phyloP scores from a whole-genome alignment of 1,140 invertebrate genomes.

The Drosophila ambigua region DNA sequence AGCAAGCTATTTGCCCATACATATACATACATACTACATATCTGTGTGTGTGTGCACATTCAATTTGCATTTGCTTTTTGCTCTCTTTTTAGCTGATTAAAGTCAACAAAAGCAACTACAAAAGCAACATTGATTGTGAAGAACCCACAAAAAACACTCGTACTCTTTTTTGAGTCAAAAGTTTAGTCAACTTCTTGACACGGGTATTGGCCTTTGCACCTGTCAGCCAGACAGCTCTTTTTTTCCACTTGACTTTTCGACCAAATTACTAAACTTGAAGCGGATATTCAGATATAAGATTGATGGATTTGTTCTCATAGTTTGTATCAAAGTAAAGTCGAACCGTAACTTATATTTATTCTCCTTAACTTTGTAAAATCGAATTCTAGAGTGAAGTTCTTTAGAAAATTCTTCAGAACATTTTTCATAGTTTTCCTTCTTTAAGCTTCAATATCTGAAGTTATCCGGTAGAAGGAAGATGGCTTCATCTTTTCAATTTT shows the following conservation, averaged over 20 bases:
- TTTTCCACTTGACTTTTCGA: too few species aligned
- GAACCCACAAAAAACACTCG: slow-evolving; percentile 1
- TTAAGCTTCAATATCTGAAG: slow-evolving; percentile 26
- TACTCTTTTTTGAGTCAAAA: not conserved
- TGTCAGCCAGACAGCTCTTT: too few species aligned
- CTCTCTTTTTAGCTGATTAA: slow-evolving; percentile 48
- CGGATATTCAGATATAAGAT: too few species aligned
- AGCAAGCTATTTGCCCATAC: slow-evolving; percentile 33
- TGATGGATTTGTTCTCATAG: too few species aligned
- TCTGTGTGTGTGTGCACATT: slow-evolving; percentile 9
- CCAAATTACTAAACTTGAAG: too few species aligned
- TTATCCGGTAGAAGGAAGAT: too few species aligned
- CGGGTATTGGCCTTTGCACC: slow-evolving; percentile 1
- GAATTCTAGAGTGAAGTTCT: too few species aligned
- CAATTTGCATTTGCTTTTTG: slow-evolving; percentile 53
- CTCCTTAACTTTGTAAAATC: too few species aligned
- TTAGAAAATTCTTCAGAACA: too few species aligned
- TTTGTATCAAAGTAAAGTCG: too few species aligned
- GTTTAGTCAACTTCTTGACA: slow-evolving; percentile 9
- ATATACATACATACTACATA: not conserved
- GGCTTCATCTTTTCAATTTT: too few species aligned
- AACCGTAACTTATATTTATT: too few species aligned
- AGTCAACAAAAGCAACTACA: slow-evolving; percentile 32
- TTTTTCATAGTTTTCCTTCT: not conserved
- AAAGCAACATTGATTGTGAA: slow-evolving; percentile 32